Evolutionary conservation across 2,888 invertebrate genomes (phyloP).

Genomic region (Lasioglossum marginatum): DNA sequence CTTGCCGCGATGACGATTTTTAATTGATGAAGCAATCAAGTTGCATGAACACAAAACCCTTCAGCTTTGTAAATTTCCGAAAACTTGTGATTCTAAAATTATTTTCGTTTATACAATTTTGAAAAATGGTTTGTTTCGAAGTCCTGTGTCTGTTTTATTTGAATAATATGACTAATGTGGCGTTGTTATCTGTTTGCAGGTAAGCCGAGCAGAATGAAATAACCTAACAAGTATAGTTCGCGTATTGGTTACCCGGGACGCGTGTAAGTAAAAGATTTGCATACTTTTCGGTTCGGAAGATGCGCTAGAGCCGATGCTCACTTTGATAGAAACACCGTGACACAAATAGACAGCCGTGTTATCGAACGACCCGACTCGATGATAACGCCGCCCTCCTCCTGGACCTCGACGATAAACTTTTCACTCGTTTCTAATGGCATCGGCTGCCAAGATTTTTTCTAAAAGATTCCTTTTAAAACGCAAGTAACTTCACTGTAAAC

Average conservation of each 20-base stretch:
- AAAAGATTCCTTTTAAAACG: background rate
- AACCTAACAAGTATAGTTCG: constrained; percentile 31
- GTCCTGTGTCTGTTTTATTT: background rate
- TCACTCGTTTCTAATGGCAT: constrained; percentile 20
- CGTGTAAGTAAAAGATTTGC: constrained; percentile 50
- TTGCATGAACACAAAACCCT: too few species aligned
- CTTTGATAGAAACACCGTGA: constrained; percentile 44
- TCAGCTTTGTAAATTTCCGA: too few species aligned
- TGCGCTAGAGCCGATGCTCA: constrained; percentile 17
- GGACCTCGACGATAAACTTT: constrained; percentile 74
- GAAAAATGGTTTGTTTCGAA: too few species aligned
- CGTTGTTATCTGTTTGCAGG: constrained; percentile 66
- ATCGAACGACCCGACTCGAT: constrained; percentile 75
- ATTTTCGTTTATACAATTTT: background rate
- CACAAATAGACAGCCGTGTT: constrained; percentile 72
- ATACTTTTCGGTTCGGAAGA: constrained; percentile 10
- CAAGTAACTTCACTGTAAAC: too few species aligned
- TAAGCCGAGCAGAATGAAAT: constrained; percentile 65
- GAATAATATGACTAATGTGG: background rate
- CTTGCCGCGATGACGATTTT: background rate
- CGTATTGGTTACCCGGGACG: constrained; percentile 20
- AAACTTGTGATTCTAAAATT: background rate
- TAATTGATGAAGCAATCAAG: background rate
- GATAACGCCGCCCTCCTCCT: constrained; percentile 70
- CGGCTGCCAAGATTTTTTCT: constrained; percentile 3